phyloP scores from a whole-genome alignment of 2,797 vertebrate genomes.

The Choloepus didactylus region DNA sequence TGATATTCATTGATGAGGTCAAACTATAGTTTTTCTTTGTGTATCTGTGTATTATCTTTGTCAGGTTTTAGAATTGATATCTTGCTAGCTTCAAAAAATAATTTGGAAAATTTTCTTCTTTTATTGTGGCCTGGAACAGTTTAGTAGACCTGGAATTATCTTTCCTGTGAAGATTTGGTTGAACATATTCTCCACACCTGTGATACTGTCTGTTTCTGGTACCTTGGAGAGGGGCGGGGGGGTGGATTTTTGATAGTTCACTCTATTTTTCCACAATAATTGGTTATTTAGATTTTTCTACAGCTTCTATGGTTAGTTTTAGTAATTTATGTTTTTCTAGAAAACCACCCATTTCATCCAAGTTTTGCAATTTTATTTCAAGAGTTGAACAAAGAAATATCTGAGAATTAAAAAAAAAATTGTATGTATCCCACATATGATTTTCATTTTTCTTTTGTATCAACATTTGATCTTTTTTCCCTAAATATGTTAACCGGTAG shows the following conservation, averaged over 20 bases:
- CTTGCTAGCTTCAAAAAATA: background rate
- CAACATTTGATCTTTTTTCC: background rate
- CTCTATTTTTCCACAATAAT: background rate
- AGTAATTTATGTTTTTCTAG: constrained; percentile 12
- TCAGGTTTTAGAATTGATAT: constrained; percentile 3
- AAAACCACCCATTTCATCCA: background rate
- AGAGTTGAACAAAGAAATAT: constrained; percentile 27
- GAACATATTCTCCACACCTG: background rate
- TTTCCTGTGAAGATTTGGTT: constrained; percentile 30
- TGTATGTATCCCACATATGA: background rate
- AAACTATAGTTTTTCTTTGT: background rate
- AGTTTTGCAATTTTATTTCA: background rate
- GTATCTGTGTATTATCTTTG: background rate
- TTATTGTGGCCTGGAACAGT: background rate
- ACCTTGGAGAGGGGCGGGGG: background rate
- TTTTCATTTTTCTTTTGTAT: constrained; percentile 30
- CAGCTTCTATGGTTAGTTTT: background rate
- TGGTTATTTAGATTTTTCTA: constrained; percentile 2
- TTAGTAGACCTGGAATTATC: background rate
- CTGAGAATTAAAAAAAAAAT: background rate
- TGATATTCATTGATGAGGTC: background rate
- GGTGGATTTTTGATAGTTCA: background rate
- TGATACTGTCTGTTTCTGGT: background rate
- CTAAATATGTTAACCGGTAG: constrained; percentile 1
- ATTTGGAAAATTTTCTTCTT: constrained; percentile 44